phyloP scores from a whole-genome alignment of 1,140 invertebrate genomes.

The Grapholita molesta region DNA sequence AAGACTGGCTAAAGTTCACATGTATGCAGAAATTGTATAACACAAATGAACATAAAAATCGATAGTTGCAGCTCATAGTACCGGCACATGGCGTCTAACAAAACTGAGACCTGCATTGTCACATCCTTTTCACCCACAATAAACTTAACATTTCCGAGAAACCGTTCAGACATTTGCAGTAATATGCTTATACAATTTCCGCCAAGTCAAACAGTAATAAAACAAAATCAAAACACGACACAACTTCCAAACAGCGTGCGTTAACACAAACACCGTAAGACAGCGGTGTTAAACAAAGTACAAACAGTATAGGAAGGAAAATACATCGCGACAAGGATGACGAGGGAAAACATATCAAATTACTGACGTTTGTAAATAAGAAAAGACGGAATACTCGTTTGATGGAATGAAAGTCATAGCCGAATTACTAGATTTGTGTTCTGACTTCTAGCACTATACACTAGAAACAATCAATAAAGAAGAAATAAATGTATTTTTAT shows the following conservation, averaged over 20 bases:
- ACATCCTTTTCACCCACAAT: no score
- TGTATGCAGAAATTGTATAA: no score
- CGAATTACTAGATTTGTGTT: background rate
- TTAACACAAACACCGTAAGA: background rate
- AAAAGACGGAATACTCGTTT: background rate
- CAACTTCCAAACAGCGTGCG: background rate
- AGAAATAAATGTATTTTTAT: no score
- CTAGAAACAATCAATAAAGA: no score
- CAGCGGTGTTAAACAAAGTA: background rate
- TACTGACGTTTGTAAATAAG: background rate
- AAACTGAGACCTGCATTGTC: no score
- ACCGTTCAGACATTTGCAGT: no score
- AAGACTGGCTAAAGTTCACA: no score
- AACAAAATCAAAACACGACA: slow-evolving; percentile 15
- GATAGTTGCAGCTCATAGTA: no score
- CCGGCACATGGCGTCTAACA: no score
- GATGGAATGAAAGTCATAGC: background rate
- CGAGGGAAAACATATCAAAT: background rate
- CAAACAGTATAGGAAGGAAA: background rate
- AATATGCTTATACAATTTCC: background rate
- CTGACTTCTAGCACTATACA: no score
- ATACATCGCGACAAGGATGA: background rate
- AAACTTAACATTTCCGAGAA: background rate
- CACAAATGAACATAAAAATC: no score
- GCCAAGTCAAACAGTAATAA: slow-evolving; percentile 11